Evolutionary conservation across 1,140 invertebrate species (phyloP), one percentile per base, ranked within the genome.

Genomic region (Tenebrio molitor): DNA sequence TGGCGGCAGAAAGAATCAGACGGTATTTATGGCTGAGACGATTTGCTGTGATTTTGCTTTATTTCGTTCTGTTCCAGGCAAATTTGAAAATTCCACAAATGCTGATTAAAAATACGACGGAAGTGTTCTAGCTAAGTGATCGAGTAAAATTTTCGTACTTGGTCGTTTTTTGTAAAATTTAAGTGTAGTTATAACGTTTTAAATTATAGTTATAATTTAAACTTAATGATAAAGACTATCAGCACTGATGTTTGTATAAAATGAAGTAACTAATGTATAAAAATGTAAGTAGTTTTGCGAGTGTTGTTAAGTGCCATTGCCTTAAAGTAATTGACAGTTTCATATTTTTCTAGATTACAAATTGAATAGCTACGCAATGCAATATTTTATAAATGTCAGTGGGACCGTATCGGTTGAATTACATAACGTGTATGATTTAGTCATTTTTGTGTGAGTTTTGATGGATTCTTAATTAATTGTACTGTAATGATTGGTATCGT

Each of bases 1-100:
- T 83, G 81, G 81, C 77, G 81, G 67, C 75, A 79, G 62, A 78
- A 77, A 74, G 75, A 75, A 16, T 10, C 44, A 36, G 46, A 69
- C 15, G 58, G 58, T 50, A 64, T 21, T 21, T 58, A 10, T 10
- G 23, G 50, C 8, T 19, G 41, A 23, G 23, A 29, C 8, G 23
- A 6, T 29, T 33, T 71, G 4, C 10, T 21, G n/a, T n/a, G n/a
- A 3, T 8, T 53, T 67, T 19, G 16, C 6, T 53, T 29, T 65
- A 15, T 69, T 29, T 17, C 19, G 25, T 6, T 33, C 44, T 64
- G 39, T 65, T 70, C 15, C 46, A 41, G 23, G 39, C 29, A 70
- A 73, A 69, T 65, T 36, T 44, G 36, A 63, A 46, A 63, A 58
- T 17, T 58, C 36, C 29, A 44, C 21, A 12, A 68, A 39, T 21